These are phyloP conservation scores for Ramphastos sulfuratus DNA, from an alignment of 2,113 vertebrate species.

Conservation along the genomic window DNA sequence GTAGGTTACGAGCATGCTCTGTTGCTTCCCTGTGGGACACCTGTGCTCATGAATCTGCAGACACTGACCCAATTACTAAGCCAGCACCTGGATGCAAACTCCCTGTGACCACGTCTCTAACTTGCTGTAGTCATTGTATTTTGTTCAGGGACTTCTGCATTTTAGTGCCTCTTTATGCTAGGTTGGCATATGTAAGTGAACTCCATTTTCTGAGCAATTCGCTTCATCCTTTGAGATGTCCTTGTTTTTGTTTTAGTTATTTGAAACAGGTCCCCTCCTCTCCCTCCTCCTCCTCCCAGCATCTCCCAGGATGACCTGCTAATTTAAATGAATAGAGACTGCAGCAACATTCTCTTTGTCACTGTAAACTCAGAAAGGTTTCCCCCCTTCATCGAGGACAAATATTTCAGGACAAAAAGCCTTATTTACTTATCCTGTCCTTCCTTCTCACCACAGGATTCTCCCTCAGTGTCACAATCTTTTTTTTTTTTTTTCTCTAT, in stretches of 20 bases:
- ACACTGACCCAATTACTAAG: slow-evolving; percentile 68
- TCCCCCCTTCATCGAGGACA: not conserved
- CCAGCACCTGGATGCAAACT: slow-evolving; percentile 61
- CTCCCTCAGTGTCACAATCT: not conserved
- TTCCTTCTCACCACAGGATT: slow-evolving; percentile 7
- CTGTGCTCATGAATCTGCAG: slow-evolving; percentile 60
- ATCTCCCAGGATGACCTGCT: slow-evolving; percentile 56
- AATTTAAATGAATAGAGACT: slow-evolving; percentile 59
- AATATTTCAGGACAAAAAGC: slow-evolving; percentile 38
- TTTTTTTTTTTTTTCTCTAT: not conserved
- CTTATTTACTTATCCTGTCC: slow-evolving; percentile 19
- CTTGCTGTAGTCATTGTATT: slow-evolving; percentile 46
- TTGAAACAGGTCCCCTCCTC: slow-evolving; percentile 47
- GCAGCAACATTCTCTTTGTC: slow-evolving; percentile 42
- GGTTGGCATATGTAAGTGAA: slow-evolving; percentile 37
- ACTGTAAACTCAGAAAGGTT: slow-evolving; percentile 15
- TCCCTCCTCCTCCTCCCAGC: not conserved
- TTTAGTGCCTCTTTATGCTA: slow-evolving; percentile 52
- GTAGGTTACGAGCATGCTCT: slow-evolving; percentile 58
- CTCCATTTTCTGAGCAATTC: slow-evolving; percentile 57
- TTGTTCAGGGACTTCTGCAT: not conserved
- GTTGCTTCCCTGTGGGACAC: slow-evolving; percentile 49
- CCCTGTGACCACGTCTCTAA: slow-evolving; percentile 2
- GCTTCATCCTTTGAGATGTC: slow-evolving; percentile 46
- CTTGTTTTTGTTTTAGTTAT: slow-evolving; percentile 53